Percentiles rank a stretch among this genome's conserved stretches.
These are phyloP conservation scores for Melanotaenia pygmaea DNA, from an alignment of 2,797 vertebrate genomes.

Conservation along the genomic window DNA sequence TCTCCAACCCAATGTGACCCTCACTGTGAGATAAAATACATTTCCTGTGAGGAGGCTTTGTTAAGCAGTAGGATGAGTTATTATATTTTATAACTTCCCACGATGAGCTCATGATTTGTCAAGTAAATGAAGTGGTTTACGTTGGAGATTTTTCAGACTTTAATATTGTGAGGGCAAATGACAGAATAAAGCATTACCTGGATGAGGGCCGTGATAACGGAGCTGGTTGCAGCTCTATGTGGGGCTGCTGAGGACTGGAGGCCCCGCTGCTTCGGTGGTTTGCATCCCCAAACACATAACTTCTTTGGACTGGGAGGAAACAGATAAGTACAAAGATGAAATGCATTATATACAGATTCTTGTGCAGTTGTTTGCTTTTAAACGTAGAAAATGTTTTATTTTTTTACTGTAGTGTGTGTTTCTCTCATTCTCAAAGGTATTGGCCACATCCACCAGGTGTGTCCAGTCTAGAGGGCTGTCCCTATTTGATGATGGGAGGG, in stretches of 20 bases:
- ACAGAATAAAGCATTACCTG: constrained; percentile 78
- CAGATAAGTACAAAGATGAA: neutral
- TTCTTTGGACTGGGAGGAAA: constrained; percentile 89
- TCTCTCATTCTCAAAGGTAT: constrained; percentile 92
- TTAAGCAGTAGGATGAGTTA: neutral
- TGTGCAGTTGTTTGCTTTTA: neutral
- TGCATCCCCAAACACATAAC: constrained; percentile 92
- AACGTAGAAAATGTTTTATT: neutral
- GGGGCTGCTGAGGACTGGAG: constrained; percentile 89
- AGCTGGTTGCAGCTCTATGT: constrained; percentile 89
- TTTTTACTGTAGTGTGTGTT: constrained; percentile 72
- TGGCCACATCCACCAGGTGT: constrained; percentile 96
- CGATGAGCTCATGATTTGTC: neutral
- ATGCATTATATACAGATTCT: neutral
- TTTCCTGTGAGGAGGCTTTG: neutral
- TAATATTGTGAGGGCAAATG: neutral
- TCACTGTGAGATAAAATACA: constrained; percentile 81
- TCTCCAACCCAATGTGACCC: constrained; percentile 91
- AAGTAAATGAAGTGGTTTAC: neutral
- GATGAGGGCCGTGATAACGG: constrained; percentile 88
- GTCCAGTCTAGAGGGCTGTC: constrained; percentile 95
- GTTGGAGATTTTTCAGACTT: neutral
- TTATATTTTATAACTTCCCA: neutral
- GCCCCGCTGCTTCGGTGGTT: constrained; percentile 90
- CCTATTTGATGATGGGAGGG: constrained; percentile 89